Conservation (phyloP, 1,140 invertebrate genomes). For the Paralvinella palmiformis region DNA sequence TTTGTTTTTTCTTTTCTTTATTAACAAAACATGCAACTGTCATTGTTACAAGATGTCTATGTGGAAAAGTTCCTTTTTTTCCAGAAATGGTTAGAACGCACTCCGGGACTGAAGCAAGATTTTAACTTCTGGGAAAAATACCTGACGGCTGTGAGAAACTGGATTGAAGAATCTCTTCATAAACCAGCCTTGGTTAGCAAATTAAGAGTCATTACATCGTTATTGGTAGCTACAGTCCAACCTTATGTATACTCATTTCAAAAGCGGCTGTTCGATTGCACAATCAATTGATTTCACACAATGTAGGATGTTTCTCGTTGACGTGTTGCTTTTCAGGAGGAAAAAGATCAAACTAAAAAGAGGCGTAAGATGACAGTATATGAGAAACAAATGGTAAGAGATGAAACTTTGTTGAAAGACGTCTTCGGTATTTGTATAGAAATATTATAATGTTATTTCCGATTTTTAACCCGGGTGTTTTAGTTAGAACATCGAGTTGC, state of each 20-base stretch:
- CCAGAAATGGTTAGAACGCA: slow-evolving; percentile 80
- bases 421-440: too few relatives aligned
- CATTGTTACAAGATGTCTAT: neutral
- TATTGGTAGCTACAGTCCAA: neutral
- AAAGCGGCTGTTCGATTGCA: neutral
- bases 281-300: neutral
- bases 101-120: slow-evolving; percentile 79
- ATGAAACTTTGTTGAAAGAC: too few relatives aligned
- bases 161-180: slow-evolving; percentile 65
- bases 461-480: too few relatives aligned
- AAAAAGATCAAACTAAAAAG: neutral
- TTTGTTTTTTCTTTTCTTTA: neutral
- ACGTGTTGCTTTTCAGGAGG: neutral
- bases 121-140: slow-evolving; percentile 95
- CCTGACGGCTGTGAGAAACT: slow-evolving; percentile 65
- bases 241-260: neutral
- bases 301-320: neutral
- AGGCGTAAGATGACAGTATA: too few relatives aligned
- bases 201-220: neutral
- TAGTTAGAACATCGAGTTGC: too few relatives aligned
- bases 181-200: slow-evolving; percentile 49
- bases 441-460: too few relatives aligned
- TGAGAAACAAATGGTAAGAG: too few relatives aligned
- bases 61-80: slow-evolving; percentile 3
- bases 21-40: neutral